These are phyloP conservation scores for Leptura quadrifasciata DNA, from an alignment of 2,888 invertebrate genomes.

Conservation along the genomic window DNA sequence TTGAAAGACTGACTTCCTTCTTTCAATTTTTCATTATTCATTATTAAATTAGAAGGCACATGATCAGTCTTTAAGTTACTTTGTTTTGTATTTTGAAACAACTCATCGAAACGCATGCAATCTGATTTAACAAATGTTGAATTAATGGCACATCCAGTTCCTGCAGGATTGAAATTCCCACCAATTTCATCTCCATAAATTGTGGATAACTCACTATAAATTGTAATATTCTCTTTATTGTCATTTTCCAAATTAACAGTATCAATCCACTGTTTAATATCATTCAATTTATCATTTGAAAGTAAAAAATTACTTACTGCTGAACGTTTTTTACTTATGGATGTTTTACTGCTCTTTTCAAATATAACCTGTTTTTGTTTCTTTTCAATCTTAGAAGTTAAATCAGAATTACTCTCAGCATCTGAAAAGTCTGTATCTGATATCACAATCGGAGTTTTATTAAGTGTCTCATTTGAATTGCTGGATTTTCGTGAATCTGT, in stretches of 20 bases:
- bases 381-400: background rate
- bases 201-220: conserved; percentile 63
- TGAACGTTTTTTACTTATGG: background rate
- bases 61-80: conserved; percentile 5
- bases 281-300: conserved; percentile 48
- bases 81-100: conserved; percentile 55
- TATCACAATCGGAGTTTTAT: conserved; percentile 50
- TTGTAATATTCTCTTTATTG: conserved; percentile 44
- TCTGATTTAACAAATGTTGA: conserved; percentile 60
- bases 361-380: conserved; percentile 19
- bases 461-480: conserved; percentile 23
- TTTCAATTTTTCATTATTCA: background rate
- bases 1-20: conserved; percentile 41
- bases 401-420: conserved; percentile 44
- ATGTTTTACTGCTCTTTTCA: conserved; percentile 23
- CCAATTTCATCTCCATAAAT: conserved; percentile 57
- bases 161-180: conserved; percentile 46
- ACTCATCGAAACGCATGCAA: conserved; percentile 61
- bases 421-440: conserved; percentile 50
- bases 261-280: conserved; percentile 60
- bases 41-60: conserved; percentile 16
- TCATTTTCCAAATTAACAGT: conserved; percentile 54
- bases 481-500: conserved; percentile 50
- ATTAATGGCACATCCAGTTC: conserved; percentile 56
- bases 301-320: conserved; percentile 25